Conservation (phyloP, 2,888 invertebrate species). For the Lasioglossum leucozonium region DNA sequence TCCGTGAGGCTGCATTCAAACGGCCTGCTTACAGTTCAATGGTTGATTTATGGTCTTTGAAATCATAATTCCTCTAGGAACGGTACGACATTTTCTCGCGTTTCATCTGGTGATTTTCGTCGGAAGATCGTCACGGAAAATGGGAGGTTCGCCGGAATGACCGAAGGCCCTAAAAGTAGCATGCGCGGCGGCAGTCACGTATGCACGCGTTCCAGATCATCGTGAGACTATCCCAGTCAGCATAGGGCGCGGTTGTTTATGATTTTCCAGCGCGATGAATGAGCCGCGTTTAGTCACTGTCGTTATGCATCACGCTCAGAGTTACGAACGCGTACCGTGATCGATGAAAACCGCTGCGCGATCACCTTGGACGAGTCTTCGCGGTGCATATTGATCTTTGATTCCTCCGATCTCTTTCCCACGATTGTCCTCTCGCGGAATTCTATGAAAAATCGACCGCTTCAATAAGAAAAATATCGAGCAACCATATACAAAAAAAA, state of each 20-base stretch:
- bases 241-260: conserved; percentile 80
- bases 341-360: conserved; percentile 40
- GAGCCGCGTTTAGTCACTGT: conserved; percentile 48
- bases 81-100: too few species aligned
- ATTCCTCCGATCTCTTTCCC: conserved; percentile 38
- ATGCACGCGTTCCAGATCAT: conserved; percentile 77
- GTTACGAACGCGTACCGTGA: conserved; percentile 7
- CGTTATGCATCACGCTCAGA: conserved; percentile 10
- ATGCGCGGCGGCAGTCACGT: conserved; percentile 55
- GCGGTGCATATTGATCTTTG: conserved; percentile 24
- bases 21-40: too few species aligned
- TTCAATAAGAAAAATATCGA: too few species aligned
- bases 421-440: conserved; percentile 14
- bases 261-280: conserved; percentile 47
- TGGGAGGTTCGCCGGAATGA: conserved; percentile 61
- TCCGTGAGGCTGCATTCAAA: too few species aligned
- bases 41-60: too few species aligned
- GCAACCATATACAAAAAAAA: too few species aligned
- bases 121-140: conserved; percentile 14
- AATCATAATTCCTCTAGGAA: too few species aligned
- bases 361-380: conserved; percentile 44
- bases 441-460: neutral
- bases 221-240: conserved; percentile 79
- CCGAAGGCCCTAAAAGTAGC: conserved; percentile 76
- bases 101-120: too few species aligned